A percentile compares a stretch with the other conserved stretches of the same genome.
These are phyloP conservation scores for Syngnathus floridae DNA, from an alignment of 2,113 vertebrate genomes.

Conservation along the genomic window DNA sequence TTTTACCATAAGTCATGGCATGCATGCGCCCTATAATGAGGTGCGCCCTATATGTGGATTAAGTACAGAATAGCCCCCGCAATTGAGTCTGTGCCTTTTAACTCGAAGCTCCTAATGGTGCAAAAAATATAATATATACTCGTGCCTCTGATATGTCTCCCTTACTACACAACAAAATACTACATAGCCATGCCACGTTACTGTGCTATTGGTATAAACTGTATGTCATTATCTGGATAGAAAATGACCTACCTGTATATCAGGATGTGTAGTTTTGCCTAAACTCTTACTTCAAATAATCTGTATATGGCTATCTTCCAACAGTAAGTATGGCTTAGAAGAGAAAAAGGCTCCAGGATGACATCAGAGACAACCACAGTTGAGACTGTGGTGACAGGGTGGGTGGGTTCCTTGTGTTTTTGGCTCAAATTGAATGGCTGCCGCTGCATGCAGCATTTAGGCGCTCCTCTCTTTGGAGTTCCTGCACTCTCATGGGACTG, in stretches of 20 bases:
- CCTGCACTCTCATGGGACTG: constrained; percentile 28
- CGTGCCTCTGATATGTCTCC: too few species aligned
- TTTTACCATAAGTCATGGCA: too few species aligned
- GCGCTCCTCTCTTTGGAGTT: constrained; percentile 17
- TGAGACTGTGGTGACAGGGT: constrained; percentile 24
- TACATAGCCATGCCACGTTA: too few species aligned
- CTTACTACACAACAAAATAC: too few species aligned
- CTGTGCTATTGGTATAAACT: neutral
- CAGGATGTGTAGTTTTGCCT: neutral
- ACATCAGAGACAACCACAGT: constrained; percentile 53
- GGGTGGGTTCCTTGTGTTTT: constrained; percentile 36
- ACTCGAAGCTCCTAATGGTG: too few species aligned
- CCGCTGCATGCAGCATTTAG: constrained; percentile 26
- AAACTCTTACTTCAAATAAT: neutral
- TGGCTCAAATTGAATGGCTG: constrained; percentile 42
- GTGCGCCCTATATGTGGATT: too few species aligned
- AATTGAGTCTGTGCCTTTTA: too few species aligned
- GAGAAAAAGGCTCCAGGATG: constrained; percentile 33
- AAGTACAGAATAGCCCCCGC: too few species aligned
- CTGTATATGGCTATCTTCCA: neutral
- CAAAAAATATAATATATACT: too few species aligned
- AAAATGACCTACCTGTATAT: too few species aligned
- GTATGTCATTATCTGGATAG: neutral
- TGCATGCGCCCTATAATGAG: too few species aligned
- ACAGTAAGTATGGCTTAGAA: constrained; percentile 27